phyloP scores from a whole-genome alignment of 1,140 invertebrate genomes.

The Archegozetes longisetosus region DNA sequence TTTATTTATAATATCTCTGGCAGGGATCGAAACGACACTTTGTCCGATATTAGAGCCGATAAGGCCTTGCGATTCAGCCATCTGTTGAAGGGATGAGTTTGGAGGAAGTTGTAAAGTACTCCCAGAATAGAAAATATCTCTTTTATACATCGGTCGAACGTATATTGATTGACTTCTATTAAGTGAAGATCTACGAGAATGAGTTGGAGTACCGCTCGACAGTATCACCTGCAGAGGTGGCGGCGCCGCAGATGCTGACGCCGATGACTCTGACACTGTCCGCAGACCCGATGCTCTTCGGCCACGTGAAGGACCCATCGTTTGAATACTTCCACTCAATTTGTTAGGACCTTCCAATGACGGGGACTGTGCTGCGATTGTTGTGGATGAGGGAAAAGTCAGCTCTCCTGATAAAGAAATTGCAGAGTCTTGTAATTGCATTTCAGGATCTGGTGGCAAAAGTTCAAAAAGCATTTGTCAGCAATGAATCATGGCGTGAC shows the following conservation, averaged over 20 bases:
- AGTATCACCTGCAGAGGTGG: not conserved
- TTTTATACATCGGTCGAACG: conserved; percentile 77
- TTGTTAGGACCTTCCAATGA: not conserved
- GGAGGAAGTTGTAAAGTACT: conserved; percentile 77
- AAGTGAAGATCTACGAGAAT: not conserved
- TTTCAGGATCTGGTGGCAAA: not conserved
- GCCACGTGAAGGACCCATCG: not conserved
- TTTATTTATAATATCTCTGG: conserved; percentile 12
- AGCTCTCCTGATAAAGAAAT: not conserved
- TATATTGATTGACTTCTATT: conserved; percentile 28
- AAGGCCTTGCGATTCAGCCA: conserved; percentile 57
- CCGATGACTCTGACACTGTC: not conserved
- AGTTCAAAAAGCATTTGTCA: not conserved
- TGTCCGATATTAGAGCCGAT: conserved; percentile 29
- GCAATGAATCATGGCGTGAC: not conserved
- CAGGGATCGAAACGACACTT: conserved; percentile 56
- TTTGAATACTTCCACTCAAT: not conserved
- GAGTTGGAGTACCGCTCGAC: not conserved
- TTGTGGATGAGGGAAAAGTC: not conserved
- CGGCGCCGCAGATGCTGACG: not conserved
- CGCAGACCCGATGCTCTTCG: not conserved
- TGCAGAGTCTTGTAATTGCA: not conserved
- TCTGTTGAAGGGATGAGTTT: conserved; percentile 65
- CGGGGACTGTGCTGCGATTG: not conserved
- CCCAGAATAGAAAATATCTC: conserved; percentile 97